Base-by-base conservation (phyloP, 2,888 invertebrate species). In the Cephus rjabovi region DNA sequence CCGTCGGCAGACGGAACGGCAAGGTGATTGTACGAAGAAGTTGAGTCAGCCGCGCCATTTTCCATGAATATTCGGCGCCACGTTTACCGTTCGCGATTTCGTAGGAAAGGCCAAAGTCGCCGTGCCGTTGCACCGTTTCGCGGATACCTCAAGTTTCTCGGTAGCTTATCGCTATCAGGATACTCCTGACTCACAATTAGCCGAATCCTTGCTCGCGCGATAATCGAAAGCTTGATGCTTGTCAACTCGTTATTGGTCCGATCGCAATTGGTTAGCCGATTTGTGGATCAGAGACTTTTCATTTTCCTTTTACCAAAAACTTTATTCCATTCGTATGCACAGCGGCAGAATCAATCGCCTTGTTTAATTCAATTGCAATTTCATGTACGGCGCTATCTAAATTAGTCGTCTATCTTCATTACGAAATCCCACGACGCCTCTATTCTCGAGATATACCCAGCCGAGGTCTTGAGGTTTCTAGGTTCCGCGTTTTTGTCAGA, bases 401-500 rank as follows among this genome's bases (percentile, higher is more conserved):
- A 71, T 71, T 71, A 71, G 71, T 71, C 31, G 31, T 71, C 34
- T 71, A 31, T 71, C 71, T 71, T 31, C 71, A 23, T 56, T 56
- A 56, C 56, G 56, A 56, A 56, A 56, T 56, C 56, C 56, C 56
- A 56, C 56, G 56, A 56, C 56, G 56, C 56, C 56, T 56, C 56
- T 23, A 23, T 56, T 56, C 23, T 23, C 56, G 23, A 23, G 56
- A 56, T 23, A 56, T 23, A 56, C 1, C 56, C 6, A 23, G 23
- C 23, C 56, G 56, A 23, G 56, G 56, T 56, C 56, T 56, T 9
- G 56, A 56, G 23, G 56, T 56, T 56, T 56, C 56, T 56, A 56
- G 56, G 56, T 56, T 56, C 56, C 56, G 56, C 56, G 56, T 56
- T 56, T 56, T 56, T 56, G 56, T 23, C 56, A 56, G 23, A 56